Base-by-base conservation (phyloP, 2,113 vertebrate genomes). In the Chionodraco myersi region DNA sequence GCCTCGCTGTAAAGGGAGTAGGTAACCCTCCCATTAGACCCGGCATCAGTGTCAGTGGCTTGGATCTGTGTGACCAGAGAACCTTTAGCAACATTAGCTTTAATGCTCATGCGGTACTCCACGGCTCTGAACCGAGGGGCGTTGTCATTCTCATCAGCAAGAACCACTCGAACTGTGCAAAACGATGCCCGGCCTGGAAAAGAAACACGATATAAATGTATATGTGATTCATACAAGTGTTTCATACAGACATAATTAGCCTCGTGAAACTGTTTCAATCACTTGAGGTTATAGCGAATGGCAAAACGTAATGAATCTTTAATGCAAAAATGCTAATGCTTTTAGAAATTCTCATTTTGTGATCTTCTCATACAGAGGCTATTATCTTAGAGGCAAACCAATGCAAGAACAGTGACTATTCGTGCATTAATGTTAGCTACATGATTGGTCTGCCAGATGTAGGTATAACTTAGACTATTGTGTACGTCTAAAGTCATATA, bases 1-100 rank as follows among this genome's bases (percentile, higher is more conserved):
- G 97, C 96, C 85, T 99, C 98, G 0, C 97, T 98, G 68, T 99
- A 99, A 0, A 99, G 92, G 13, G 98, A 99, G 83, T 98, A 99
- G 21, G 94, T 96, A 72, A 99, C 96, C 86, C 96, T 93, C 45
- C 97, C 96, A 78, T 99, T 99, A 10, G 94, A 91, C 4, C 97
- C 97, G 36, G 97, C 95, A 62, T 99, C 98, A 41, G 93, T 91
- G 86, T 99, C 98, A 66, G 95, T 81, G 77, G 98, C 98, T 90
- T 98, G 97, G 23, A 99, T 97, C 79, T 99, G 97, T 0, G 97
- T 97, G 81, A 99, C 96, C 73, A 99, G 93, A 10, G 97, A 96
- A 70, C 98, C 98, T 89, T 96, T 96, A 26, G 95, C 96, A n/a
- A 97, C 96, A n/a, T 98, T 97, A 16, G 97, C 96, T 92, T 96